Evolutionary conservation across 2,113 vertebrate species (phyloP), one percentile per base, ranked within the genome.

Genomic region (Meriones unguiculatus): DNA sequence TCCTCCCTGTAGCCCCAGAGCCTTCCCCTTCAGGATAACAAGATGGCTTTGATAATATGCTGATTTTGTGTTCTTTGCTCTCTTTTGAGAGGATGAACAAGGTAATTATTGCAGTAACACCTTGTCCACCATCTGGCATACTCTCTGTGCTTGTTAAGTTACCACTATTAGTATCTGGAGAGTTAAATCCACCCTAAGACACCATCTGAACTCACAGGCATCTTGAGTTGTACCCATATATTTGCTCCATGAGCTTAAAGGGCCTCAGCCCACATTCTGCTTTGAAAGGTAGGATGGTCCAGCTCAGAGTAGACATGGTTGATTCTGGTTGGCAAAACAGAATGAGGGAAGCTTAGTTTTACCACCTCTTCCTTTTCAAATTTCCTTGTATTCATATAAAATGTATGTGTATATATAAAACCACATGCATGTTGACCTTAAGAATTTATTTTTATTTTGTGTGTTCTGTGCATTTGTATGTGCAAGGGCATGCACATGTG

Each of bases 181-280:
- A 32, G 46, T 69, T 69, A 8, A 73, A 38, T 46, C 12, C 0
- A 7, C 0, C 17, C 54, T n/a, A 75, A 32, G 28, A 84, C 28
- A 64, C 75, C 17, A 4, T 24, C 22, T 22, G 0, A 0, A 1
- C 46, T 82, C 67, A 30, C 28, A 32, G 18, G 25, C 46, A 0
- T 52, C n/a, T 57, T 20, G 35, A 67, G 15, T 59, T 2, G 13
- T 1, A 35, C 32, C 2, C 3, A 2, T 38, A 0, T 2, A 2
- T 38, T 52, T n/a, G 15, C 17, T 9, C 38, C 30, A 0, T 57
- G 46, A 25, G 46, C 57, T 22, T 6, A 62, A 30, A 59, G 65
- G 62, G 72, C 82, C 14, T 10, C n/a, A 24, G 32, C 59, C 85
- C 46, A 0, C 18, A 65, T 69, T 80, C 86, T 80, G 0, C 20